Percentiles rank a stretch among this genome's conserved stretches.
phyloP scores from a whole-genome alignment of 2,797 vertebrate species.

The Gallinago stenura region DNA sequence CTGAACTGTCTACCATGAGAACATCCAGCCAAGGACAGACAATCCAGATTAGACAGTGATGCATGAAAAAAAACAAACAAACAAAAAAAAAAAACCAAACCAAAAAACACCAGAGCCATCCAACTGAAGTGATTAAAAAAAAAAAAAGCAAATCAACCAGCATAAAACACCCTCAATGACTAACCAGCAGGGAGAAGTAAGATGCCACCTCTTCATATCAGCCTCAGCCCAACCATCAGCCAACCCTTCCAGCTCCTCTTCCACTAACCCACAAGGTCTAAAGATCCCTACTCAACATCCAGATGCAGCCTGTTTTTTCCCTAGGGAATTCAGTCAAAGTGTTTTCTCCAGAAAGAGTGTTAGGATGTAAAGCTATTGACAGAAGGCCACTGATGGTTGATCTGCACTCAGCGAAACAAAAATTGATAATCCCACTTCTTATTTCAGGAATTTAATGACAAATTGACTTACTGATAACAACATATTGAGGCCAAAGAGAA shows the following conservation, averaged over 20 bases:
- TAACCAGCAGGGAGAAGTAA: not conserved
- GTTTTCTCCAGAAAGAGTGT: not conserved
- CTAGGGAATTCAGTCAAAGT: not conserved
- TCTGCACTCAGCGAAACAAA: not conserved
- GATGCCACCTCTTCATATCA: not conserved
- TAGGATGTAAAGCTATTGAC: not conserved
- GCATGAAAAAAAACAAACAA: not conserved
- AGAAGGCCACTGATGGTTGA: not conserved
- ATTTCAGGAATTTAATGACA: not conserved
- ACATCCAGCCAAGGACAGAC: not conserved
- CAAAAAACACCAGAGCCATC: not conserved
- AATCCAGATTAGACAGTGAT: not conserved
- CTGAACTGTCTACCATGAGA: not conserved
- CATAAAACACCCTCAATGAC: not conserved
- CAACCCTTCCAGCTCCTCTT: not conserved
- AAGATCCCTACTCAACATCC: not conserved
- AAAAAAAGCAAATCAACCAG: not conserved
- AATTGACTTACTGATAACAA: rapidly evolving
- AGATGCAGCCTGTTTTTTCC: not conserved
- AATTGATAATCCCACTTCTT: not conserved
- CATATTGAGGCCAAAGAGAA: rapidly evolving
- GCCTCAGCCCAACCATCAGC: not conserved
- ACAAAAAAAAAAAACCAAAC: no score
- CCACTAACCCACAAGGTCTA: not conserved
- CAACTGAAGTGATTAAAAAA: not conserved